A percentile compares a stretch with the other conserved stretches of the same genome.
Conservation (phyloP, 2,888 invertebrate genomes). For the Idaea biselata region DNA sequence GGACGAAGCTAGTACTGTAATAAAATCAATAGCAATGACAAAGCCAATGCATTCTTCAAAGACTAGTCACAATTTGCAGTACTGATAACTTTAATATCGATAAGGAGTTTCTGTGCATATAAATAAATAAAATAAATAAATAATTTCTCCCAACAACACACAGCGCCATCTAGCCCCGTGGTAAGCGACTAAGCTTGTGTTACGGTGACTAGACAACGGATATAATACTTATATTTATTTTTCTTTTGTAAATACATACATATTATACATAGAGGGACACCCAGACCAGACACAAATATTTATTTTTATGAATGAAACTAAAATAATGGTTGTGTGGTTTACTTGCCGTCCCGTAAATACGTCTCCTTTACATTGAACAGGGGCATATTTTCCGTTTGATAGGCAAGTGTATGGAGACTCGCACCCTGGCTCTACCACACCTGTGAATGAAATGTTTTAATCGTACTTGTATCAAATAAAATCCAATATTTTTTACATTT, state of each 20-base stretch:
- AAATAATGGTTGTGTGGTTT: background rate
- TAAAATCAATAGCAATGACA: background rate
- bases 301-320: no score
- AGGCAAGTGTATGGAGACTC: constrained; percentile 67
- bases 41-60: background rate
- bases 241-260: no score
- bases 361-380: constrained; percentile 85
- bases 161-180: no score
- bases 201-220: no score
- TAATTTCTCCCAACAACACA: no score
- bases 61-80: background rate
- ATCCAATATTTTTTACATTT: background rate
- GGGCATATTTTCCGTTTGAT: constrained; percentile 79
- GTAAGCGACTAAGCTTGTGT: no score
- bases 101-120: background rate
- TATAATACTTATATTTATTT: no score
- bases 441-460: constrained; percentile 10
- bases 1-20: background rate
- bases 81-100: background rate
- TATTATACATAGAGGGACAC: no score
- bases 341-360: constrained; percentile 79
- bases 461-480: background rate
- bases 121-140: constrained; percentile 12
- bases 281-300: no score
- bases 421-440: constrained; percentile 35